phyloP scores from a whole-genome alignment of 2,888 invertebrate genomes.

The Liodrosophila aerea region DNA sequence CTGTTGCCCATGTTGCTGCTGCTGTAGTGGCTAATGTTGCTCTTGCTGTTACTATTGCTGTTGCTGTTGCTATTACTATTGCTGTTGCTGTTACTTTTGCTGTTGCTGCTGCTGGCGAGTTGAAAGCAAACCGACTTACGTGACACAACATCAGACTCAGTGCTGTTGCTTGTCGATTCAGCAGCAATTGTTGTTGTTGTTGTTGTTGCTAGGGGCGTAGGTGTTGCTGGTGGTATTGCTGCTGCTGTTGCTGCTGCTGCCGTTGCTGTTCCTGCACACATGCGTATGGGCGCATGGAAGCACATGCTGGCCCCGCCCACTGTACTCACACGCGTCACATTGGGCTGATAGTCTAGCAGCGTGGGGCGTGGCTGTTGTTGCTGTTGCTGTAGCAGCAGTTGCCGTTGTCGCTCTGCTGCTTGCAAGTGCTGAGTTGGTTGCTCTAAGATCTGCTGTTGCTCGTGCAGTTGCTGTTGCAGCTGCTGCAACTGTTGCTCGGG shows the following conservation, averaged over 20 bases:
- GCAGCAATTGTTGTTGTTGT: too few species aligned
- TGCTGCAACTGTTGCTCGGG: not conserved
- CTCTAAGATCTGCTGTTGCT: too few species aligned
- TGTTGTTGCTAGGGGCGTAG: too few species aligned
- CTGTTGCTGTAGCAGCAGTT: constrained; percentile 1
- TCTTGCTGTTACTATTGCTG: not conserved
- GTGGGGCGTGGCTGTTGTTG: constrained; percentile 13
- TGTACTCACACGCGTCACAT: constrained; percentile 26
- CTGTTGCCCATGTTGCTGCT: not conserved
- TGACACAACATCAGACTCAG: too few species aligned
- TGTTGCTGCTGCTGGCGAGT: constrained; percentile 2
- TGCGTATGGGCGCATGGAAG: constrained; percentile 49
- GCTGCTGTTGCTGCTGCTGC: not conserved
- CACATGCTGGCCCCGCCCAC: constrained; percentile 40
- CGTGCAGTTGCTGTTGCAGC: too few species aligned
- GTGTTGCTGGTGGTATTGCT: too few species aligned
- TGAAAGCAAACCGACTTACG: too few species aligned
- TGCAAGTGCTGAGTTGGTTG: too few species aligned
- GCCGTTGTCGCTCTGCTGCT: not conserved
- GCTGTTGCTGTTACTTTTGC: not conserved
- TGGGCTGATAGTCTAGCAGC: constrained; percentile 40
- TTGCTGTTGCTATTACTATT: not conserved
- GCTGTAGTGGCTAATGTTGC: not conserved
- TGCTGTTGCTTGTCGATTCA: too few species aligned
- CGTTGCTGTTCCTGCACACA: constrained; percentile 17